Evolutionary conservation across 1,140 invertebrate genomes (phyloP).

Genomic region (Papilio dardanus): DNA sequence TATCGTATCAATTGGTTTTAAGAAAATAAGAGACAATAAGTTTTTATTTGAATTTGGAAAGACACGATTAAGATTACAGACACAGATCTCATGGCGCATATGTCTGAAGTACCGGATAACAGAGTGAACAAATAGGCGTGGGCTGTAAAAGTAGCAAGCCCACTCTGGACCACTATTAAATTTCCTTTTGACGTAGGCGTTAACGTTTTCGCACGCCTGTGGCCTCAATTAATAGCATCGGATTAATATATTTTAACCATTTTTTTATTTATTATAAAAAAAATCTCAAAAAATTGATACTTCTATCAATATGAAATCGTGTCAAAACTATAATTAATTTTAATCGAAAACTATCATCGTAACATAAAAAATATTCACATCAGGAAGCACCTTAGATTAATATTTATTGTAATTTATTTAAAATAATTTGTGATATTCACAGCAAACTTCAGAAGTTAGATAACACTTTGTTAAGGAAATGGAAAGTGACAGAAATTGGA

Average conservation of each 20-base stretch:
- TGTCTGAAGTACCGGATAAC: conserved; percentile 19
- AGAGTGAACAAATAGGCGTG: conserved; percentile 1
- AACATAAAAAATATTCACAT: not conserved
- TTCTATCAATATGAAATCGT: not conserved
- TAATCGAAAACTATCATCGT: not conserved
- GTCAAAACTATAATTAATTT: not conserved
- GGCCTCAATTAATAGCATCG: not conserved
- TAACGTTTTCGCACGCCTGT: conserved; percentile 9
- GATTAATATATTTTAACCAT: not conserved
- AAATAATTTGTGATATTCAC: conserved; percentile 1
- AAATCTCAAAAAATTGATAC: too few species aligned
- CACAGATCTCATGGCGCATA: not conserved
- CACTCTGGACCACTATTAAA: not conserved
- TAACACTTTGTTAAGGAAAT: conserved; percentile 41
- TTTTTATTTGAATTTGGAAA: not conserved
- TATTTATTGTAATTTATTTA: conserved; percentile 7
- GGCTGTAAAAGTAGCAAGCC: conserved; percentile 8
- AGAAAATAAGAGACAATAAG: not conserved
- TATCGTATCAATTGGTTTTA: too few species aligned
- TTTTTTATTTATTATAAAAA: not conserved
- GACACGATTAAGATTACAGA: not conserved
- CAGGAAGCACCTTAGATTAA: not conserved
- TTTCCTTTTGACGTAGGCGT: conserved; percentile 2
- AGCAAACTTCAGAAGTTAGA: conserved; percentile 32
- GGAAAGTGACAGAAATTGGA: conserved; percentile 46